Evolutionary conservation across 2,113 vertebrate genomes (phyloP), one percentile per base, ranked within the genome.

Genomic region (Oenanthe melanoleuca): DNA sequence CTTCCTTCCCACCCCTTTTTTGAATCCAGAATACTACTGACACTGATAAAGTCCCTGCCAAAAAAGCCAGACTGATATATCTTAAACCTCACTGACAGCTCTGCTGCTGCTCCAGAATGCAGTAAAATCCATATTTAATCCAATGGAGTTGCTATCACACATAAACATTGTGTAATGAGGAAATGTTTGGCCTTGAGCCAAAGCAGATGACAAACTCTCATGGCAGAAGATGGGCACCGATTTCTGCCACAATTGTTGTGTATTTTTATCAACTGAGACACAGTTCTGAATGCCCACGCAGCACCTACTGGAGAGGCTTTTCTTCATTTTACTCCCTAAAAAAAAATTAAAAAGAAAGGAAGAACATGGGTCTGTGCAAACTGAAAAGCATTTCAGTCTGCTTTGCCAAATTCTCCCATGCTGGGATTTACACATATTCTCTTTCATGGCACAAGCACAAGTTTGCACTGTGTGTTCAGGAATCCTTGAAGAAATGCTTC

Each of bases 371-470:
- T 56, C 29, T 37, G 25, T 88, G 79, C 42, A 56, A 92, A 13
- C 52, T 63, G 45, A 86, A 86, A 90, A 71, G 25, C 60, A 78
- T 59, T 91, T 63, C 31, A 59, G n/a, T 90, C 42, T 63, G 25
- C 67, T 88, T 71, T 86, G 81, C 60, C 87, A 73, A 50, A 67
- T 88, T 94, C 61, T 61, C 37, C 67, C 40, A 19, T 22, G 55
- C 74, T 71, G 38, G 44, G 75, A 80, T 86, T 82, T 81, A 64
- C 80, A 60, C 13, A 63, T 82, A 44, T 64, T 83, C 37, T 92
- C 86, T 93, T 81, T 59, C 93, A 63, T 61, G 50, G 89, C 66
- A 94, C 67, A 96, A 95, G 75, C 81, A 90, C 83, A 66, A 83
- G 67, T 81, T 97, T 86, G 66, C 86, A 55, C 34, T 37, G 11